Percentiles rank a stretch among this genome's conserved stretches.
Conservation (phyloP, 2,888 invertebrate genomes). For the Callyntrura guangdongensis region DNA sequence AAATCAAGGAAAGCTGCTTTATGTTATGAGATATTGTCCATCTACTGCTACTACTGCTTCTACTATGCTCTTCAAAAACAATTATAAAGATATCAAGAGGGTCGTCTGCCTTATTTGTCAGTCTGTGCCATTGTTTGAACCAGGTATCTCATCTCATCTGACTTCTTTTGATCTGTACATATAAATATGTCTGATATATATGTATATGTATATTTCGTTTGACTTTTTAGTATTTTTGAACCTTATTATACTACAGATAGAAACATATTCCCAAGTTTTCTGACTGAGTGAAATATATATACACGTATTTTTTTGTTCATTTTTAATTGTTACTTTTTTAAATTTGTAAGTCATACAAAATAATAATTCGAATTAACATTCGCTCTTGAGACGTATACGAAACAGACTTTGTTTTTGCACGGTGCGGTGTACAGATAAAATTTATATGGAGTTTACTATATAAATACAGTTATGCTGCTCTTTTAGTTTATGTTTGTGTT, state of each 20-base stretch:
- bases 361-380: slow-evolving; percentile 40
- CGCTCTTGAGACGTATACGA: neutral
- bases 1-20: slow-evolving; percentile 62
- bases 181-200: slow-evolving; percentile 18
- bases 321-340: slow-evolving; percentile 11
- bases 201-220: slow-evolving; percentile 48
- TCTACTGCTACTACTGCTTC: slow-evolving; percentile 13
- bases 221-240: slow-evolving; percentile 45
- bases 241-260: neutral
- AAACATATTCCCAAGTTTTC: slow-evolving; percentile 40
- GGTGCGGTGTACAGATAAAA: neutral
- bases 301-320: neutral
- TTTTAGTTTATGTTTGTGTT: slow-evolving; percentile 10
- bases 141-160: slow-evolving; percentile 85
- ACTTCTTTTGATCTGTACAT: slow-evolving; percentile 75
- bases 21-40: slow-evolving; percentile 28
- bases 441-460: neutral
- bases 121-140: slow-evolving; percentile 83
- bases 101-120: slow-evolving; percentile 80
- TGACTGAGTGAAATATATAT: slow-evolving; percentile 18
- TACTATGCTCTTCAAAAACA: slow-evolving; percentile 49
- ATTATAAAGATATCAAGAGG: slow-evolving; percentile 73
- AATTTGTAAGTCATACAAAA: slow-evolving; percentile 13
- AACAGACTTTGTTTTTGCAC: slow-evolving; percentile 16
- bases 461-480: too few relatives aligned